A percentile compares a stretch with the other conserved stretches of the same genome.
These are phyloP conservation scores for Ephialtes manifestator DNA, from an alignment of 2,888 invertebrate genomes.

Conservation along the genomic window DNA sequence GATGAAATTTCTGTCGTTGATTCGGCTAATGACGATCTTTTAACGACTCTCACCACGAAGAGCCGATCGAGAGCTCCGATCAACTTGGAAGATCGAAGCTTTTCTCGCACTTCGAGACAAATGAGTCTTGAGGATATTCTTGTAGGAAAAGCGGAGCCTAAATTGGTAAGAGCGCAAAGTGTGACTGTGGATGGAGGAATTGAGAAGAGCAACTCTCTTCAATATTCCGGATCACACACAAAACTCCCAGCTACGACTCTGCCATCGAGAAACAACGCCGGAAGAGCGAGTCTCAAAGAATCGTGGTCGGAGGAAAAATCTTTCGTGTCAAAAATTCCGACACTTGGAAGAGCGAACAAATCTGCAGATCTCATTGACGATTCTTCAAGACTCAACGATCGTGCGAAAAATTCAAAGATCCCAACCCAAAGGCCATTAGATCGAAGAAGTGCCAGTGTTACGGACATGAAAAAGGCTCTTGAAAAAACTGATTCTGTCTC, in stretches of 20 bases:
- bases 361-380: conserved; percentile 70
- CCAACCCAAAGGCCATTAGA: conserved; percentile 78
- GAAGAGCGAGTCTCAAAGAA: conserved; percentile 70
- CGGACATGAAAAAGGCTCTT: conserved; percentile 88
- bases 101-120: conserved; percentile 79
- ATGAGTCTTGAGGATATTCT: conserved; percentile 83
- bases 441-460: conserved; percentile 86
- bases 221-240: background rate
- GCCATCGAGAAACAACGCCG: conserved; percentile 32
- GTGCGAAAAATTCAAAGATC: conserved; percentile 77
- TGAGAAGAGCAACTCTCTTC: background rate
- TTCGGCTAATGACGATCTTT: conserved; percentile 76
- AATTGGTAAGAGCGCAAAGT: conserved; percentile 68
- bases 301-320: conserved; percentile 75
- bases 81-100: conserved; percentile 79
- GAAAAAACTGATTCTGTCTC: conserved; percentile 85
- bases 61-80: conserved; percentile 82
- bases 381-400: conserved; percentile 63
- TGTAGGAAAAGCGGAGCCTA: conserved; percentile 74
- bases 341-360: conserved; percentile 72
- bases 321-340: conserved; percentile 79
- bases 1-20: conserved; percentile 41
- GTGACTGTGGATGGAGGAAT: conserved; percentile 45
- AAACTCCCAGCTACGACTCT: conserved; percentile 37
- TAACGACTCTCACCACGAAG: conserved; percentile 81